Base-by-base conservation (phyloP, 2,888 invertebrate species). In the Beris chalybata region DNA sequence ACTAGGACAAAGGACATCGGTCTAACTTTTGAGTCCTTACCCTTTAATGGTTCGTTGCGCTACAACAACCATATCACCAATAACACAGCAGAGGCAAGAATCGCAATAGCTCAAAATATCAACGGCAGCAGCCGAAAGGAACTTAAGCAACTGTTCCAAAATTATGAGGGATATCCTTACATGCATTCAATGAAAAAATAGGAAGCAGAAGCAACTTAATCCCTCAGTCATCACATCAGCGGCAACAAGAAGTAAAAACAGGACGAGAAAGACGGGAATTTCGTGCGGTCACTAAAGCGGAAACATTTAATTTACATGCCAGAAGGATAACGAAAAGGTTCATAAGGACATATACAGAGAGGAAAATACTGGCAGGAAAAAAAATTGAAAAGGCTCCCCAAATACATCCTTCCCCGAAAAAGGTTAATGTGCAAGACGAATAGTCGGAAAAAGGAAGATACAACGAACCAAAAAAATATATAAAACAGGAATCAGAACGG, bases 291-390 rank as follows among this genome's bases (percentile, higher is more conserved):
- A 68, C 58, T 63, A 68, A 66, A 66, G 66, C 66, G 66, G 64
- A 68, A 66, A 68, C 55, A 68, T 68, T 66, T 64, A 68, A 66
- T 68, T 68, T 66, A 66, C 59, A 59, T 59, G 53, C 58, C 38
- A 45, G 52, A 48, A 58, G 53, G 57, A 47, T 50, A 50, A 54
- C n/a, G 50, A 48, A 55, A 55, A 47, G 65, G 65, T 30, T 31
- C 22, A 31, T 15, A 55, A 64, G 59, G 57, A 50, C 12, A 50
- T 47, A n/a, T 1, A 50, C 53, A 57, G 54, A 44, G 22, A 54
- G 32, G 31, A 45, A 38, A 12, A 67, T 15, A 38, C 38, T 15
- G 13, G 32, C 4, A 54, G 30, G 13, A 30, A 13, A 54, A 32
- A 54, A 4, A 30, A 54, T 30, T 2, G 12, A 54, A 54, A n/a